Evolutionary conservation across 2,797 vertebrate genomes (phyloP), one percentile per base, ranked within the genome.

Genomic region (Poeciliopsis paucimaculata): DNA sequence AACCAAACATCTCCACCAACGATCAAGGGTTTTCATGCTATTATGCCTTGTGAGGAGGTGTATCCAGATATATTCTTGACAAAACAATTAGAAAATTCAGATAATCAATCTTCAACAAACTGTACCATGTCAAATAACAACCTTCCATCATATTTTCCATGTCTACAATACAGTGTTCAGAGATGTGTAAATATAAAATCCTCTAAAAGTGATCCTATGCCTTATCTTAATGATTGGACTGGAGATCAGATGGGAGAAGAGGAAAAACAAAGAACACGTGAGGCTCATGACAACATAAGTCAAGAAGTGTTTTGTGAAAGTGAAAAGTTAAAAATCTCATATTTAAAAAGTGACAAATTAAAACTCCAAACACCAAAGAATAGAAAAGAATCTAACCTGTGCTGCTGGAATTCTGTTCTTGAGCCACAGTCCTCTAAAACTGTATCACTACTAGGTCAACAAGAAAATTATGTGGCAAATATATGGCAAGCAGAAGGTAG

Each of bases 361-460:
- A 26, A 76, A 79, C 0, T 3, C 7, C 0, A 5, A 45, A 31
- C 47, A 47, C 18, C 34, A 78, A 39, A 31, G 0, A 10, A 79
- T 41, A 62, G 10, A 12, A 57, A 2, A 47, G 28, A 81, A n/a
- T 83, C 81, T 72, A 91, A 85, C 45, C 23, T 92, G 76, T 81
- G 85, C 73, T 89, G 88, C 66, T 93, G 89, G 87, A 90, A 92
- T 86, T 87, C 77, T 8, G 87, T 76, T 2, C 53, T 85, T 9
- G 18, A 75, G 46, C 49, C 73, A 72, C 39, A 84, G 43, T 28
- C 47, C 28, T 41, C 31, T 73, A 20, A 36, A 47, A 12, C 31
- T 39, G 3, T 12, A 12, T 5, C 36, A 73, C 73, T 55, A 60
- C 13, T 20, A 64, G 0, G 6, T 49, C 2, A 76, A 0, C 75